Base-by-base conservation (phyloP, 2,888 invertebrate genomes). In the Sinelater perroti region DNA sequence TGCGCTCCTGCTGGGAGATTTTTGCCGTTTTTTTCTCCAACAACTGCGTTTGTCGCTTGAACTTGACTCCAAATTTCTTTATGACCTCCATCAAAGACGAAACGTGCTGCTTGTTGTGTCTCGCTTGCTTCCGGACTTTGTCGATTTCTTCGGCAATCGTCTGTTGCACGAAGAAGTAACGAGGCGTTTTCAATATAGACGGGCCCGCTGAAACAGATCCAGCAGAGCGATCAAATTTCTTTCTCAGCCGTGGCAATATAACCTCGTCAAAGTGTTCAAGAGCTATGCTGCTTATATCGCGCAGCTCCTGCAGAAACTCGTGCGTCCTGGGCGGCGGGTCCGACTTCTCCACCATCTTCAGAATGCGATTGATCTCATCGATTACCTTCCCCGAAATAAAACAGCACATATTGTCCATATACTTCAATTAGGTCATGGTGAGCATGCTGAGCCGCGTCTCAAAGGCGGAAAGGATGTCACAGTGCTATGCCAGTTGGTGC, bases 251-350 rank as follows among this genome's bases (percentile, higher is more conserved):
- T 2, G 88, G 88, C 45, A 86, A 79, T 62, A 96, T 91, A 72
- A 92, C 90, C 70, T 96, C 95, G 72, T 96, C 95, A 74, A 96
- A 96, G 76, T 96, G 93, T 72, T 96, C 96, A 81, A 96, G 95
- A 0, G 96, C 95, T 93, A 93, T 94, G 58, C 93, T 93, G 24
- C 95, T 95, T 61, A 96, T 91, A 69, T 96, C 96, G 0, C 96
- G 80, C 4, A 96, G 73, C 73, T 96, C 96, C 73, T 94, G 93
- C 0, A 96, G 77, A 6, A 78, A 65, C 63, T 94, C 94, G 72
- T 92, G 91, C 0, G 93, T 88, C 1, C 92, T 82, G 3, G 88
- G 83, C 0, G 90, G 90, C 0, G 89, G 89, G 45, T 85, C 83
- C 0, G 83, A 81, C 7, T 82, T 83, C 66, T 89, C 86, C 11